phyloP scores from a whole-genome alignment of 2,888 invertebrate genomes.

The Synergus gifuensis region DNA sequence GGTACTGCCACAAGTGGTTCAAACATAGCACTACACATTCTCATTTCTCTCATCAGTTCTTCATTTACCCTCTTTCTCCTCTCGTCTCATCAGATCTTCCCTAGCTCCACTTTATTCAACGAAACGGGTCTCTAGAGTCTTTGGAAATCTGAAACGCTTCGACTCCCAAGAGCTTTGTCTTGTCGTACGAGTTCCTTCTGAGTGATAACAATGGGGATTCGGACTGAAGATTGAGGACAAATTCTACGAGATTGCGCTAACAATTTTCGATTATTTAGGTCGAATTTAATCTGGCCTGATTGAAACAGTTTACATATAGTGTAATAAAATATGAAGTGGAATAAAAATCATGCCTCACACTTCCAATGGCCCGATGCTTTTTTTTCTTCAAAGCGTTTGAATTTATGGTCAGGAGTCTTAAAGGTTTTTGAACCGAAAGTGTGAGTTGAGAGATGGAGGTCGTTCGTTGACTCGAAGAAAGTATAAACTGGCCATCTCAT shows the following conservation, averaged over 20 bases:
- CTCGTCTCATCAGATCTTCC: conserved; percentile 18
- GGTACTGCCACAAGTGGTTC: conserved; percentile 10
- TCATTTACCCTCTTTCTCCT: conserved; percentile 8
- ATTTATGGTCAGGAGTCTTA: neutral
- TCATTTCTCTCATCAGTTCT: neutral
- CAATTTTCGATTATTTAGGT: neutral
- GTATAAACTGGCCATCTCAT: neutral
- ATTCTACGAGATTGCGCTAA: neutral
- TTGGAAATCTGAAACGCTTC: conserved; percentile 3
- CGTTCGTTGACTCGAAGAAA: conserved; percentile 14
- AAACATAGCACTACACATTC: conserved; percentile 20
- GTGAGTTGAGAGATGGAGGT: neutral
- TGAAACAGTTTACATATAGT: neutral
- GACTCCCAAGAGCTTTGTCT: neutral
- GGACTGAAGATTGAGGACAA: conserved; percentile 1
- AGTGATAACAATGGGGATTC: conserved; percentile 6
- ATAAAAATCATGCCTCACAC: neutral
- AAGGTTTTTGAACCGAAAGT: neutral
- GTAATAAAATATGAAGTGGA: neutral
- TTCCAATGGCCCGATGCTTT: neutral
- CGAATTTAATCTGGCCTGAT: neutral
- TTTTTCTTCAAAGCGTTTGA: neutral
- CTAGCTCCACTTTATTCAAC: conserved; percentile 10
- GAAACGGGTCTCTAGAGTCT: neutral
- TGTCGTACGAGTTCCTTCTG: neutral